phyloP scores from a whole-genome alignment of 2,888 invertebrate species.

The Nezara viridula region DNA sequence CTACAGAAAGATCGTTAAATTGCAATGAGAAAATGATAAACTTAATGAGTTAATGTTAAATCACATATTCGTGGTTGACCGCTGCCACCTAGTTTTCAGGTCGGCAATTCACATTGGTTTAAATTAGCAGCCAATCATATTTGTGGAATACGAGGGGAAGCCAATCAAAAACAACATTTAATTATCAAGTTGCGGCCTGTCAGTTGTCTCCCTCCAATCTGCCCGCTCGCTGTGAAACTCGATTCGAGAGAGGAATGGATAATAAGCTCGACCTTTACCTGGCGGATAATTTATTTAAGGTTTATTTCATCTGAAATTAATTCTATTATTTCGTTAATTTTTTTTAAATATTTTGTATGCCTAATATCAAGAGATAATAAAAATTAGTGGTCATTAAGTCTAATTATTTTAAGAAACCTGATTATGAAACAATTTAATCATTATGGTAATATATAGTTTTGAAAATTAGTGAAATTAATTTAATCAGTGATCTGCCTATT shows the following conservation, averaged over 20 bases:
- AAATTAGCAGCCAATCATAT: background rate
- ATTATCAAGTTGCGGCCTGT: background rate
- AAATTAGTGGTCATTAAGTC: background rate
- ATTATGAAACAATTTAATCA: too few species aligned
- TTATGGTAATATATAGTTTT: too few species aligned
- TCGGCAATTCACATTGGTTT: background rate
- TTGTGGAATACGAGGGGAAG: background rate
- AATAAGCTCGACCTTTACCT: background rate
- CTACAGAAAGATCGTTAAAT: too few species aligned
- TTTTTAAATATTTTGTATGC: background rate
- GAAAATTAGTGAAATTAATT: too few species aligned
- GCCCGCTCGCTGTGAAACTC: background rate
- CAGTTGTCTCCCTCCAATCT: background rate
- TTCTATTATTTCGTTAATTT: background rate
- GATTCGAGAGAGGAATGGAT: background rate
- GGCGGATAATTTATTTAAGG: background rate
- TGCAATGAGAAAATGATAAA: too few species aligned
- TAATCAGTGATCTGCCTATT: too few species aligned
- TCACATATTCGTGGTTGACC: background rate
- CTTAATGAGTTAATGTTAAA: too few species aligned
- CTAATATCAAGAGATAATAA: background rate
- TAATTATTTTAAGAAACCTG: too few species aligned
- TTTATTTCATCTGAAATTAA: background rate
- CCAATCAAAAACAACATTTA: slow-evolving; percentile 10
- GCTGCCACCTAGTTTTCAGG: background rate